A percentile compares a stretch with the other conserved stretches of the same genome.
Evolutionary conservation across 2,113 vertebrate species (phyloP).

Genomic region (Seriola rivoliana): DNA sequence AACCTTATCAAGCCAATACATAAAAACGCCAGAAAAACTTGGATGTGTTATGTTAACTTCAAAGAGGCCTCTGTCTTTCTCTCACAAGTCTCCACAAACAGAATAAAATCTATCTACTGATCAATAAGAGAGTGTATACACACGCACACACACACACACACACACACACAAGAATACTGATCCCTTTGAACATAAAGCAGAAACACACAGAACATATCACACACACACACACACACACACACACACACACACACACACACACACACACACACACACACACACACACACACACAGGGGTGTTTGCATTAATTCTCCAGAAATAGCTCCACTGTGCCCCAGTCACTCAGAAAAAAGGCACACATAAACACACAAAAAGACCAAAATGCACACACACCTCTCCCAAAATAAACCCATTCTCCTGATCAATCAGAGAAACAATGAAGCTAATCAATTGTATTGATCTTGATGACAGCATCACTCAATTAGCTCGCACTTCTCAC

Average conservation of each 20-base stretch:
- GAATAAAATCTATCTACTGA: conserved; percentile 10
- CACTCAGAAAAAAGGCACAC: conserved; percentile 28
- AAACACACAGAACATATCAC: not conserved
- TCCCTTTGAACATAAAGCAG: not conserved
- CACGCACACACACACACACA: conserved; percentile 9
- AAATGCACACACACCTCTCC: not conserved
- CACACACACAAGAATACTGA: not conserved
- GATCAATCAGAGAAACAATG: conserved; percentile 55
- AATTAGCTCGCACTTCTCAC: conserved; percentile 32
- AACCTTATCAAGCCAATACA: not conserved
- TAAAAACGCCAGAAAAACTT: not conserved
- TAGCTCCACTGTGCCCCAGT: not conserved
- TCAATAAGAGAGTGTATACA: conserved; percentile 22
- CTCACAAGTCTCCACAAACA: conserved; percentile 16
- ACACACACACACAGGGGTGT: not conserved
- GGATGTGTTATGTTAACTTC: not conserved
- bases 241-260: not conserved
- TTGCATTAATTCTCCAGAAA: conserved; percentile 14
- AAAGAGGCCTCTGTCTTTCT: not conserved
- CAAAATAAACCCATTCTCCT: conserved; percentile 33
- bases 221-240: not conserved
- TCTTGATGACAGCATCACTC: conserved; percentile 34
- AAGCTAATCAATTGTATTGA: conserved; percentile 52
- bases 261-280: not conserved
- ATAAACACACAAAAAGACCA: not conserved